Evolutionary conservation across 2,797 vertebrate genomes (phyloP), one percentile per base, ranked within the genome.

Genomic region (Nannoperca australis): DNA sequence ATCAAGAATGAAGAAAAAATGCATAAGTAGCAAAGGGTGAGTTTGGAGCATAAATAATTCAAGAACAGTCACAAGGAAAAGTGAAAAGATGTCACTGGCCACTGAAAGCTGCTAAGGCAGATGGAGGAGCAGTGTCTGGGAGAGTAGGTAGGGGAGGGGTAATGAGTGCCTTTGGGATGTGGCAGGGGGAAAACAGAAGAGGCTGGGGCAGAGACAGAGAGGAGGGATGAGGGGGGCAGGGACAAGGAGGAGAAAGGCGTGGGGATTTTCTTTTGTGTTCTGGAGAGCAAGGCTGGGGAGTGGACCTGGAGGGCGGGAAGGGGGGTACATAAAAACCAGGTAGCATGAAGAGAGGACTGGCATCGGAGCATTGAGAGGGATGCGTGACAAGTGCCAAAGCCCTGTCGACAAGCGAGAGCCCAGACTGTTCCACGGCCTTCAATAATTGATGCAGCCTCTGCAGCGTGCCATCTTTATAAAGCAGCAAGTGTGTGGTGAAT

Each of bases 391-490:
- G 90, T 84, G 85, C 73, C 82, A 82, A 87, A 90, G 89, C 76
- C 67, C 58, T 53, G 86, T 87, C 65, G 84, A 91, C 89, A 78
- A 89, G 89, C 80, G 11, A 78, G 79, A 90, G 86, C 89, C 78
- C 78, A 84, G 92, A 90, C 91, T 90, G 90, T 92, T 94, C 87
- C 81, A 55, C 70, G 44, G 83, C 83, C 76, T 83, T 95, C 81
- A 94, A 96, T 95, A 92, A 95, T 95, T 95, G 87, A 95, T 95
- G 92, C 72, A 73, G 84, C 86, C 85, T 89, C 88, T 89, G 87
- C 85, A 85, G 74, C 58, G 49, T 88, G 84, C 82, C 89, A 68
- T 93, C 89, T 91, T 91, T 91, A 83, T 85, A 80, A 84, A 85
- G 79, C 81, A 79, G 83, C 65, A 30, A 84, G 83, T 79, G 84